Percentiles rank a stretch among this genome's conserved stretches.
Evolutionary conservation across 1,140 invertebrate species (phyloP).

Genomic region (Sipha flava): DNA sequence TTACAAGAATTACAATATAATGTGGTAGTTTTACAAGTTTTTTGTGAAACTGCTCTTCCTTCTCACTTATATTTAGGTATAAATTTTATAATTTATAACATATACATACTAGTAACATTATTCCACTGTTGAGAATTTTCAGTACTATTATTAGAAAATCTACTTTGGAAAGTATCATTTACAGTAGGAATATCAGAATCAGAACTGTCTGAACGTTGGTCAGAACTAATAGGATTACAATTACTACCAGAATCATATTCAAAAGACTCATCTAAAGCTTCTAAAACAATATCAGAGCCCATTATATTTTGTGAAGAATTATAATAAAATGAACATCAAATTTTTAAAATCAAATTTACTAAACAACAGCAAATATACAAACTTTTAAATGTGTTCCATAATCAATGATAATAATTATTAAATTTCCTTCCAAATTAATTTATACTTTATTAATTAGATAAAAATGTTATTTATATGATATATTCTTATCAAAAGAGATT

Average conservation of each 20-base stretch:
- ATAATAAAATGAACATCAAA: not conserved
- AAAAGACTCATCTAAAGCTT: not conserved
- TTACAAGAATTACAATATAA: not conserved
- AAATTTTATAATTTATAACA: not conserved
- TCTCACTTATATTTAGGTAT: not conserved
- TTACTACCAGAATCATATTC: not conserved
- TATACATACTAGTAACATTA: not conserved
- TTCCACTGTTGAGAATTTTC: not conserved
- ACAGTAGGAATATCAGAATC: not conserved
- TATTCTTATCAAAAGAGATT: not conserved
- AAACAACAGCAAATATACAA: not conserved
- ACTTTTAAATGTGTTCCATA: not conserved
- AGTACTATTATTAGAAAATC: not conserved
- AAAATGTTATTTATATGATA: not conserved
- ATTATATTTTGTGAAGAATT: not conserved
- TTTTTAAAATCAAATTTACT: not conserved
- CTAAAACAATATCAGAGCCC: not conserved
- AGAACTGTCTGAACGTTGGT: not conserved
- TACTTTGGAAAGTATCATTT: not conserved
- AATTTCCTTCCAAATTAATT: not conserved
- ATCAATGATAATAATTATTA: not conserved
- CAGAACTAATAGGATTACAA: not conserved
- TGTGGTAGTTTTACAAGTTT: not conserved
- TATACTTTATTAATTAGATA: not conserved
- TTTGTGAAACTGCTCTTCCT: constrained; percentile 4